These are phyloP conservation scores for Mantis religiosa DNA, from an alignment of 2,888 invertebrate species.

Conservation along the genomic window DNA sequence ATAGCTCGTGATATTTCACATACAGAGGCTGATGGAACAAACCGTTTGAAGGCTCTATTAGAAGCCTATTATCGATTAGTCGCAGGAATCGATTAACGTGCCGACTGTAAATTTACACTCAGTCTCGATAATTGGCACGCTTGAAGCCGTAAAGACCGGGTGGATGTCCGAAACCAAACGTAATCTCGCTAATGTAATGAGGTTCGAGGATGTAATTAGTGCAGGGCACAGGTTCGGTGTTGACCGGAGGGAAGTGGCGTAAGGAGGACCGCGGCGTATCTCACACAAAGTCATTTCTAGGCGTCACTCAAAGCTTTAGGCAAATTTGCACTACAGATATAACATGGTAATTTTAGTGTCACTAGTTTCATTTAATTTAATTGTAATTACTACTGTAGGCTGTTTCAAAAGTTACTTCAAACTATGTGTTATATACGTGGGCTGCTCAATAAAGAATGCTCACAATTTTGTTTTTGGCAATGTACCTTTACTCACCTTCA, in stretches of 20 bases:
- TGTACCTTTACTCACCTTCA: too few species aligned
- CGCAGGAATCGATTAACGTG: slow-evolving; percentile 14
- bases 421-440: too few species aligned
- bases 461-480: too few species aligned
- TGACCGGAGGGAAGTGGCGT: not conserved
- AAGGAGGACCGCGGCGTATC: not conserved
- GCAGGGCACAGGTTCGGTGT: not conserved
- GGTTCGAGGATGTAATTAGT: not conserved
- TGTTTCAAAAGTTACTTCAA: too few species aligned
- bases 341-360: too few species aligned
- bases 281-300: not conserved
- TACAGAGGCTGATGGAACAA: not conserved
- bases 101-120: slow-evolving; percentile 15
- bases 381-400: too few species aligned
- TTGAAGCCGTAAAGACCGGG: not conserved
- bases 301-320: too few species aligned
- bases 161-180: not conserved
- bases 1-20: not conserved
- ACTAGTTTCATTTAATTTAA: too few species aligned
- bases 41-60: not conserved
- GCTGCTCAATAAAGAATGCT: too few species aligned
- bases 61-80: slow-evolving; percentile 3
- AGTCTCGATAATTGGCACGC: not conserved
- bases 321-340: too few species aligned
- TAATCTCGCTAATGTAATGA: slow-evolving; percentile 13